phyloP scores from a whole-genome alignment of 2,797 vertebrate genomes.

The Dryobates pubescens region DNA sequence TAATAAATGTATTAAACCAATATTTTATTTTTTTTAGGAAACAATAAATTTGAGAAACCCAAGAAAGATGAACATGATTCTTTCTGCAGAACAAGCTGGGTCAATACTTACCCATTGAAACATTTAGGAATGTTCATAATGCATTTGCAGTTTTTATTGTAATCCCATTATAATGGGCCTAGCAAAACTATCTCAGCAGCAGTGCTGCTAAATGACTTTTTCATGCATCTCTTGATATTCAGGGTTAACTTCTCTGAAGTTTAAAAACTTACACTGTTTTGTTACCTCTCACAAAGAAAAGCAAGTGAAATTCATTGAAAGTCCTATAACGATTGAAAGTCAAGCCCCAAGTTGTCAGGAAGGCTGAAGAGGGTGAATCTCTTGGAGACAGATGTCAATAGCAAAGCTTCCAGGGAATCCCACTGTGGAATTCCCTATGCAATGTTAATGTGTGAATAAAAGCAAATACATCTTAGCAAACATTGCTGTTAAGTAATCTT shows the following conservation, averaged over 20 bases:
- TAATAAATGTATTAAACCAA: neutral
- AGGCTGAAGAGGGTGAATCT: neutral
- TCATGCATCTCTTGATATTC: neutral
- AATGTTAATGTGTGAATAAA: neutral
- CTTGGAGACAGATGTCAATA: neutral
- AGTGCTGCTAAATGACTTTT: neutral
- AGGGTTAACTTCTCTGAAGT: neutral
- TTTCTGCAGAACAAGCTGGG: neutral
- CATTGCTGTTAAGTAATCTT: neutral
- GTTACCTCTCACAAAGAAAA: neutral
- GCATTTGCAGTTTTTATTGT: neutral
- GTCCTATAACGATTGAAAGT: neutral
- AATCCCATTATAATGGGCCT: neutral
- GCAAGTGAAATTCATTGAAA: neutral
- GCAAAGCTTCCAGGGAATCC: neutral
- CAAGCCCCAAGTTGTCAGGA: neutral
- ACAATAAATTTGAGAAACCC: neutral
- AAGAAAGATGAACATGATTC: neutral
- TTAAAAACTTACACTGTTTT: neutral
- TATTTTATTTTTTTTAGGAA: neutral
- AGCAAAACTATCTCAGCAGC: neutral
- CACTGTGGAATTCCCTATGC: neutral
- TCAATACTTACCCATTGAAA: neutral
- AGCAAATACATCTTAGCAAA: neutral
- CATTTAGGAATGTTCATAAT: neutral